These are phyloP conservation scores for Urocynchramus pylzowi DNA, from an alignment of 2,113 vertebrate genomes.

Conservation along the genomic window DNA sequence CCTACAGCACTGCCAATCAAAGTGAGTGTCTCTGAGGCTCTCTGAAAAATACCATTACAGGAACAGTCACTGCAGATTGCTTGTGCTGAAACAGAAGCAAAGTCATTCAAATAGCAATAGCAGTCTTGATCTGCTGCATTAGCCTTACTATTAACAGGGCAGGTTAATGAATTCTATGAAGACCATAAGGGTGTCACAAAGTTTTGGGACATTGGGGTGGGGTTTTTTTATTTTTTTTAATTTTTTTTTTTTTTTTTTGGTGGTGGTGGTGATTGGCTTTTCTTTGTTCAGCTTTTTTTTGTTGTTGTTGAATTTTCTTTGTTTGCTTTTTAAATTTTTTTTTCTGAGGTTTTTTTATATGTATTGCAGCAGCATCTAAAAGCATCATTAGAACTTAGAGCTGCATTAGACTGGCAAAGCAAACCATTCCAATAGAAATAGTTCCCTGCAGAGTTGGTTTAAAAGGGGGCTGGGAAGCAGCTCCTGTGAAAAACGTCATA, in stretches of 20 bases:
- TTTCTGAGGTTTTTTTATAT: background rate
- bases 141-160: background rate
- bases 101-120: background rate
- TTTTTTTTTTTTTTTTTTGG: too few species aligned
- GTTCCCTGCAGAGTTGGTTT: background rate
- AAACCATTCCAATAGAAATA: background rate
- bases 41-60: background rate
- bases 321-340: background rate
- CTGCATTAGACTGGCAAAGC: background rate
- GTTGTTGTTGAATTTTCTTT: background rate
- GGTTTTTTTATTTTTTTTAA: background rate
- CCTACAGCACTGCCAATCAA: background rate
- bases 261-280: background rate
- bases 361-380: background rate
- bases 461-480: background rate
- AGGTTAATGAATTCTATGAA: background rate
- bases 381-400: background rate
- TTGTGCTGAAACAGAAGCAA: background rate
- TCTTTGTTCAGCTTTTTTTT: background rate
- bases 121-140: background rate
- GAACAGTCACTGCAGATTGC: background rate
- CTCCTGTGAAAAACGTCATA: background rate
- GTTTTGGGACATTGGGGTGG: background rate
- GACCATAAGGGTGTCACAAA: background rate
- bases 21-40: background rate